phyloP scores from a whole-genome alignment of 2,113 vertebrate species.

The Columba janthina region DNA sequence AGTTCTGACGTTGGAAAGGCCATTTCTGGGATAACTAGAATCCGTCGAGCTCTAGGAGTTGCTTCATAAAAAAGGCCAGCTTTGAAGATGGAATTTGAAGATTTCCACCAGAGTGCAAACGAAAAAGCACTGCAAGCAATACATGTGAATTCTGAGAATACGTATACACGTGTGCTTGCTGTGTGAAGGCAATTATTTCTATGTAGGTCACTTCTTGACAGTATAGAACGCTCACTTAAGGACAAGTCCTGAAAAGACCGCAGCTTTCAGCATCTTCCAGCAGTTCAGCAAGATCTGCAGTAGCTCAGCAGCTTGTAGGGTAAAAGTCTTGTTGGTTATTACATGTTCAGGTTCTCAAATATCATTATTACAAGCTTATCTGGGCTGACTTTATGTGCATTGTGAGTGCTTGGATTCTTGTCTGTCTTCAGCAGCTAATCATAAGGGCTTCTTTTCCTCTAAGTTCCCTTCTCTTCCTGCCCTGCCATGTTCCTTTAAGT shows the following conservation, averaged over 20 bases:
- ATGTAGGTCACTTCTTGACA: background rate
- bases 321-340: background rate
- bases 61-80: background rate
- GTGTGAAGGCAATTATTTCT: background rate
- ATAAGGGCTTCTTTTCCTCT: background rate
- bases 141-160: background rate
- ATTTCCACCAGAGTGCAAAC: background rate
- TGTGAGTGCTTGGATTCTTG: background rate
- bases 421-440: background rate
- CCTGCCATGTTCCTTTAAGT: background rate
- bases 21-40: background rate
- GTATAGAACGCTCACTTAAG: background rate
- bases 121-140: background rate
- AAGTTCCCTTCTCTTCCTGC: background rate
- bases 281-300: background rate
- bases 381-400: background rate
- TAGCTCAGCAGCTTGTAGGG: background rate
- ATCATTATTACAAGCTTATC: background rate
- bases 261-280: background rate
- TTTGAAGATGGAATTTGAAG: background rate
- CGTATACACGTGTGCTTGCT: accelerated
- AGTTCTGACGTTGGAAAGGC: background rate
- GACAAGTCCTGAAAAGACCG: background rate
- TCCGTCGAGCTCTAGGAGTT: background rate
- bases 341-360: background rate